A percentile compares a stretch with the other conserved stretches of the same genome.
These are phyloP conservation scores for Myotis lucifugus DNA, from an alignment of 2,113 vertebrate genomes.

Conservation along the genomic window DNA sequence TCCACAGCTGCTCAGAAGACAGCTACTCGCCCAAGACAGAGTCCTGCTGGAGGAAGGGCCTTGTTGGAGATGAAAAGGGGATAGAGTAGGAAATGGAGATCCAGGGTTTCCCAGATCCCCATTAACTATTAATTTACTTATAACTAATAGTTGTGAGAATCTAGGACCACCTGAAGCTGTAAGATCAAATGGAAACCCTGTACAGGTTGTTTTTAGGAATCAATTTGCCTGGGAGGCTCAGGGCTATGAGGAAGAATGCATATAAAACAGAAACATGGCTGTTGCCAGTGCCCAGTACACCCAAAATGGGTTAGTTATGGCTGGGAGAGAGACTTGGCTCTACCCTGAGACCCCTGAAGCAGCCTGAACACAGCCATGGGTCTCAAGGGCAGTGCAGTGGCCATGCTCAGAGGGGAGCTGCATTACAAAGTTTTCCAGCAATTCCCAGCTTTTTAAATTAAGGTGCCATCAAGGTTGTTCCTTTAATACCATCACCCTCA, in stretches of 20 bases:
- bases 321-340: not conserved
- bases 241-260: fast-evolving
- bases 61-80: not conserved
- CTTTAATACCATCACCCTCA: not conserved
- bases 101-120: not conserved
- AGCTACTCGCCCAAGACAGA: not conserved
- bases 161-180: not conserved
- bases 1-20: not conserved
- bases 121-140: not conserved
- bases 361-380: fast-evolving
- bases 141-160: not conserved
- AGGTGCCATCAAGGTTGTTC: not conserved
- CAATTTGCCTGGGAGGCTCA: not conserved
- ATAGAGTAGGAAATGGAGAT: not conserved
- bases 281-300: not conserved
- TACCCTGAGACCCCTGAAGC: fast-evolving
- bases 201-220: not conserved
- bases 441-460: not conserved
- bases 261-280: fast-evolving
- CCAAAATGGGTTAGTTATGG: too few species aligned
- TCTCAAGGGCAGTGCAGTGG: not conserved
- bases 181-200: not conserved
- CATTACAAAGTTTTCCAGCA: not conserved
- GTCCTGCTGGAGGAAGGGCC: fast-evolving
- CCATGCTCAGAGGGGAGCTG: not conserved